Evolutionary conservation across 2,113 vertebrate genomes (phyloP), one percentile per base, ranked within the genome.

Genomic region (Sakesphorus luctuosus): DNA sequence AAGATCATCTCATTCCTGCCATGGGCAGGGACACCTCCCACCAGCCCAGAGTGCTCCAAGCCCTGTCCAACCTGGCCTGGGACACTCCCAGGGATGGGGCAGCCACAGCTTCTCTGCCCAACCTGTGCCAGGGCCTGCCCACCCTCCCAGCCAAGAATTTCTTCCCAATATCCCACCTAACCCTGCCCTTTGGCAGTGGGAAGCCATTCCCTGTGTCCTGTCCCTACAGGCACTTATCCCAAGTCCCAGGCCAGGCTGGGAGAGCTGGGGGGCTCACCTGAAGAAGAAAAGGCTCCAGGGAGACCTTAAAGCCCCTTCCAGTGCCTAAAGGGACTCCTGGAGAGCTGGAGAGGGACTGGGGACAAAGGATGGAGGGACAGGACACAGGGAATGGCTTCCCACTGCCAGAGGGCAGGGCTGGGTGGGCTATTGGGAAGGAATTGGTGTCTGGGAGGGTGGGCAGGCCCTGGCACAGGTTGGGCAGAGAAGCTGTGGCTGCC

Each of bases 1-100:
- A 62, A 50, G 1, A 2, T 1, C 46, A 62, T 31, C 25, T 9
- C 2, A 2, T 61, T 0, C 46, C 14, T 62, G 26, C 56, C 53
- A n/a, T 14, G 3, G 72, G 7, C 49, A 74, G 18, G 6, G 61
- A 47, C 53, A 40, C 7, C 35, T 71, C 0, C 29, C 53, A 40
- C 23, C 6, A 0, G 3, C 35, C 35, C 66, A 59, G 35, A 24
- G 0, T 40, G 23, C 17, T 68, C 52, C 62, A 66, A 9, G 40
- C 10, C 18, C 40, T 0, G 0, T 58, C 53, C 56, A 61, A 2
- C 21, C 78, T 21, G 52, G 28, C 63, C 63, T 68, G 9, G 52
- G 16, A 13, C 52, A 47, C 28, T 81, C 0, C 63, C 78, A 81
- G 52, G 52, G 40, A 56, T 67, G 61, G 11, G 19, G 16, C 62